phyloP scores from a whole-genome alignment of 2,797 vertebrate genomes.

The Trachurus trachurus region DNA sequence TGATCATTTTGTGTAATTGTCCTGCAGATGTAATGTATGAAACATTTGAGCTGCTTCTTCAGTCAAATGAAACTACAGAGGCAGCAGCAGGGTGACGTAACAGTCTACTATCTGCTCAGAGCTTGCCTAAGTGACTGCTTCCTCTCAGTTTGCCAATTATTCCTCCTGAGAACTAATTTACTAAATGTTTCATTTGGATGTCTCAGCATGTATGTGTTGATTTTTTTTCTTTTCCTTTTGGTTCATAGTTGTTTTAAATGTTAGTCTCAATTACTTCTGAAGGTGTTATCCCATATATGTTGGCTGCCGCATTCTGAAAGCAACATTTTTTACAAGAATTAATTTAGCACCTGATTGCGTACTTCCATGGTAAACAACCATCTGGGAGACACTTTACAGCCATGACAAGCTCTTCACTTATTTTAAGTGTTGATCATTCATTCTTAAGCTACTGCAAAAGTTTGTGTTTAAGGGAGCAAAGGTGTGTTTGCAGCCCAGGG shows the following conservation, averaged over 20 bases:
- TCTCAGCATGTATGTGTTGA: neutral
- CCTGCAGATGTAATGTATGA: neutral
- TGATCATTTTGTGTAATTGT: conserved; percentile 10
- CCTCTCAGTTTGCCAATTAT: neutral
- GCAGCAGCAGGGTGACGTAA: conserved; percentile 34
- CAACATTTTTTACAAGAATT: conserved; percentile 5
- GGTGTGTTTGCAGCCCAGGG: conserved; percentile 76
- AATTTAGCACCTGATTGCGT: neutral
- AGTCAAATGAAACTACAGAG: conserved; percentile 21
- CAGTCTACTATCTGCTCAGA: neutral
- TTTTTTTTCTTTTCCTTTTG: neutral
- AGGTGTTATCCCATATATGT: neutral
- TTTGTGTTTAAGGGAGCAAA: conserved; percentile 10
- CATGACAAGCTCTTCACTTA: neutral
- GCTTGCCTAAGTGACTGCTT: conserved; percentile 27
- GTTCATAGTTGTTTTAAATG: neutral
- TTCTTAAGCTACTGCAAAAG: neutral
- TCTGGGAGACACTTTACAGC: conserved; percentile 7
- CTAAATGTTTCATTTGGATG: neutral
- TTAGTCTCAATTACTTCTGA: neutral
- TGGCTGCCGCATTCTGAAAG: neutral
- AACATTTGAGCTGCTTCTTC: conserved; percentile 16
- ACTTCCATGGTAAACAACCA: neutral
- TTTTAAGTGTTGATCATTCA: conserved; percentile 12
- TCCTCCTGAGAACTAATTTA: neutral